These are phyloP conservation scores for Zootermopsis nevadensis DNA, from an alignment of 2,888 invertebrate species.

Conservation along the genomic window DNA sequence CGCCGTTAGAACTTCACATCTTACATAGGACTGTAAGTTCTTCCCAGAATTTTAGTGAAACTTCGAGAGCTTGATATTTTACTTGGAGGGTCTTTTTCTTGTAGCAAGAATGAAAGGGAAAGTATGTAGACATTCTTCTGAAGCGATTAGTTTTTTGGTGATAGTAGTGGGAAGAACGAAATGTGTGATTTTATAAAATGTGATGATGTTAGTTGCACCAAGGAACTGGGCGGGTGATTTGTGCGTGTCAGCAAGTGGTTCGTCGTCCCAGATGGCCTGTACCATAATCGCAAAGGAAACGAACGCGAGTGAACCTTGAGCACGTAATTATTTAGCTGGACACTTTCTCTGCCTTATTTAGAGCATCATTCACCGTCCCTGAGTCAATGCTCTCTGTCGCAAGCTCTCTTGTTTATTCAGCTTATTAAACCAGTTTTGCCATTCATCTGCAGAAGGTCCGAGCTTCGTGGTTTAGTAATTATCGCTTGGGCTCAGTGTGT, in stretches of 20 bases:
- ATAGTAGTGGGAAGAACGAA: not conserved
- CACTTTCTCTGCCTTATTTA: slow-evolving; percentile 13
- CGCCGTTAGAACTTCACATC: too few relatives aligned
- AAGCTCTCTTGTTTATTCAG: too few relatives aligned
- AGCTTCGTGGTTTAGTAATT: too few relatives aligned
- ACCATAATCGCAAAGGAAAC: not conserved
- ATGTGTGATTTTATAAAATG: not conserved
- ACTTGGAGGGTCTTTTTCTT: not conserved
- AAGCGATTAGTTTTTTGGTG: not conserved
- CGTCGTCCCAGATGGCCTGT: not conserved
- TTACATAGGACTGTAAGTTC: too few relatives aligned
- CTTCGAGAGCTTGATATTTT: too few relatives aligned
- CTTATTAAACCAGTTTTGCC: too few relatives aligned
- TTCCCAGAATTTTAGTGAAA: too few relatives aligned
- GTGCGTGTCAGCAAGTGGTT: not conserved
- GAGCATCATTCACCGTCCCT: not conserved
- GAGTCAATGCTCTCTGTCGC: not conserved
- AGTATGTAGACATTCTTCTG: not conserved
- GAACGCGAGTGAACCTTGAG: not conserved
- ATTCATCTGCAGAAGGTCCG: too few relatives aligned
- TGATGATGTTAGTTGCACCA: not conserved
- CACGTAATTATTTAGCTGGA: not conserved
- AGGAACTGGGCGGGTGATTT: not conserved
- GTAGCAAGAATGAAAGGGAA: not conserved
- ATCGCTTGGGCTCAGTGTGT: too few relatives aligned